phyloP scores from a whole-genome alignment of 2,888 invertebrate genomes.

The Unio delphinus region DNA sequence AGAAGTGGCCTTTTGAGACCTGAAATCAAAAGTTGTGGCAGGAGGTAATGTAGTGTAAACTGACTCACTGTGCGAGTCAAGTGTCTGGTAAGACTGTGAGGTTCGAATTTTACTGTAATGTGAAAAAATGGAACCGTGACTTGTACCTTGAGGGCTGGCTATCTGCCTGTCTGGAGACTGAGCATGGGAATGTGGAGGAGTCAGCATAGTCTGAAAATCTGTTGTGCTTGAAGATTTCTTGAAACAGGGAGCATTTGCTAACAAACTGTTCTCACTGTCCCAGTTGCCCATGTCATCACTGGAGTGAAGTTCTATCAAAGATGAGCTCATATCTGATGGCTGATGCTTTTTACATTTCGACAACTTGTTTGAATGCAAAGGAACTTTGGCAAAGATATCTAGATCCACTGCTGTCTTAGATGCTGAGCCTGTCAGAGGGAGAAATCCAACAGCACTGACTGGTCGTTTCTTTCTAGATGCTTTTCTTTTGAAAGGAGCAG shows the following conservation, averaged over 20 bases:
- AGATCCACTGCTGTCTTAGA: conserved; percentile 18
- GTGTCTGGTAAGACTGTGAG: no score
- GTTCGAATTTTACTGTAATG: no score
- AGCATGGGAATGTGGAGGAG: conserved; percentile 12
- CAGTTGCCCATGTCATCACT: conserved; percentile 27
- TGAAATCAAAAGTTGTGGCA: no score
- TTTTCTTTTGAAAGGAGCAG: conserved; percentile 66
- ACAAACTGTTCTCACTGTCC: conserved; percentile 44
- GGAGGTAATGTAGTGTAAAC: no score
- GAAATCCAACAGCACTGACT: conserved; percentile 17
- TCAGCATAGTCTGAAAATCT: conserved; percentile 19
- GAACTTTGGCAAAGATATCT: conserved; percentile 34
- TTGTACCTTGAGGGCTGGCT: no score
- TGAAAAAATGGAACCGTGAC: no score
- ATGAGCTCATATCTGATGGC: conserved; percentile 1
- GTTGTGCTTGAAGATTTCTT: conserved; percentile 38
- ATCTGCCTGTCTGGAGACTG: not conserved
- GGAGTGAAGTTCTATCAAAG: no score
- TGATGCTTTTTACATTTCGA: conserved; percentile 24
- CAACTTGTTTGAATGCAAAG: conserved; percentile 32
- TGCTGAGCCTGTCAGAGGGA: conserved; percentile 23
- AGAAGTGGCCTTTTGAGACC: no score
- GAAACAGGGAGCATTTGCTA: conserved; percentile 63
- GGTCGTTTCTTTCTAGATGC: conserved; percentile 42
- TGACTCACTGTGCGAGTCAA: no score